Percentiles rank a stretch among this genome's conserved stretches.
Evolutionary conservation across 1,140 invertebrate species (phyloP).

Genomic region (Lepidostoma basale): DNA sequence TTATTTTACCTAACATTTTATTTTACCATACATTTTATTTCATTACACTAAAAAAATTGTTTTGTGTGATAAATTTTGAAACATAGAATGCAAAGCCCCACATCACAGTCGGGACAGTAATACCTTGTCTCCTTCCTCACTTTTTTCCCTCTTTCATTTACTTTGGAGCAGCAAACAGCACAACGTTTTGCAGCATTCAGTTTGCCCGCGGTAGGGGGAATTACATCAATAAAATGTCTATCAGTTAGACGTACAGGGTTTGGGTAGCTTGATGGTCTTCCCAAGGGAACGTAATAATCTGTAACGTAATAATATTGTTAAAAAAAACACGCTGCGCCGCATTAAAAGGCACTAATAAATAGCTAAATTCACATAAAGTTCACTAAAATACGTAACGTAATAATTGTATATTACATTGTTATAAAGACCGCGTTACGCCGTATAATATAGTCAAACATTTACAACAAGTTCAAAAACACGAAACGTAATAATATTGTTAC

Average conservation of each 20-base stretch:
- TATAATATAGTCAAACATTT: too few species aligned
- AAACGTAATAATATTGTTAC: too few species aligned
- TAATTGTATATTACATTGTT: too few species aligned
- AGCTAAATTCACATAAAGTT: too few species aligned
- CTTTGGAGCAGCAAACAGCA: conserved; percentile 29
- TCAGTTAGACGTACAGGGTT: conserved; percentile 36
- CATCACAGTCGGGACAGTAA: conserved; percentile 31
- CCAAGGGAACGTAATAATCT: conserved; percentile 27
- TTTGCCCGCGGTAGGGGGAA: conserved; percentile 28
- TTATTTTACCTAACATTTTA: too few species aligned
- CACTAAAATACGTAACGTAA: too few species aligned
- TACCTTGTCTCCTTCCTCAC: conserved; percentile 33
- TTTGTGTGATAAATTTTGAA: conserved; percentile 30
- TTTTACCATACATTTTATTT: too few species aligned
- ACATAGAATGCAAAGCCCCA: conserved; percentile 19
- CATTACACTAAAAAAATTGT: conserved; percentile 6
- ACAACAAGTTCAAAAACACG: too few species aligned
- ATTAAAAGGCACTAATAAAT: too few species aligned
- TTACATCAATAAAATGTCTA: conserved; percentile 34
- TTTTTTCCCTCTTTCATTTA: conserved; percentile 30
- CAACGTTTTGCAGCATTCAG: conserved; percentile 20
- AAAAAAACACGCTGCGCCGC: too few species aligned
- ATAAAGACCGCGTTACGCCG: too few species aligned
- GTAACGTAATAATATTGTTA: conserved; percentile 23
- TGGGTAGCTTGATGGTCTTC: too few species aligned